Evolutionary conservation across 2,888 invertebrate species (phyloP).

Genomic region (Serrognathus titanus): DNA sequence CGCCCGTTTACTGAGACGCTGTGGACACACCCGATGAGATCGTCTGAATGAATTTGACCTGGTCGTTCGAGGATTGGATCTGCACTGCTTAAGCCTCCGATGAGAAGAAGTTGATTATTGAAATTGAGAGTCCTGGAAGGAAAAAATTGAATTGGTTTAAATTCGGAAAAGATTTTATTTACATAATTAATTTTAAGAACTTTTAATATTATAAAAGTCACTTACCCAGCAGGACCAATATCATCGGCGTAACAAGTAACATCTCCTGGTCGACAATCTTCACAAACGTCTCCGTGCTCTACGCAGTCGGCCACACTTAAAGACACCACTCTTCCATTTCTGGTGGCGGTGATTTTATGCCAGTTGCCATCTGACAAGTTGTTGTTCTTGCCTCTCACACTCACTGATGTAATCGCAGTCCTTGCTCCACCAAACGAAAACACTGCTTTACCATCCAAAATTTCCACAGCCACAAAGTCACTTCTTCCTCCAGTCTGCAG

Average conservation of each 20-base stretch:
- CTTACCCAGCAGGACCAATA: constrained; percentile 79
- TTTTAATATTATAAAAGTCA: constrained; percentile 23
- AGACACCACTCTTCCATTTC: constrained; percentile 85
- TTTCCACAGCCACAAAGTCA: constrained; percentile 89
- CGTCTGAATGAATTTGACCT: constrained; percentile 87
- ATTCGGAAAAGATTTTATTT: background rate
- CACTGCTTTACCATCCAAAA: constrained; percentile 76
- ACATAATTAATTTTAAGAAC: too few species aligned
- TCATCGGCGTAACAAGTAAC: constrained; percentile 62
- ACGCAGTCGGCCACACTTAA: constrained; percentile 76
- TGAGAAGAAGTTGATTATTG: constrained; percentile 79
- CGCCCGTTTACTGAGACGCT: constrained; percentile 87
- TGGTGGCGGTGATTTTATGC: constrained; percentile 88
- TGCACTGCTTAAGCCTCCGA: constrained; percentile 82
- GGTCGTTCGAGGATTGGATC: constrained; percentile 85
- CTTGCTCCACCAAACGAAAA: constrained; percentile 89
- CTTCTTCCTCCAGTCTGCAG: constrained; percentile 83
- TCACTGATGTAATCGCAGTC: constrained; percentile 80
- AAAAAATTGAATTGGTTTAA: constrained; percentile 13
- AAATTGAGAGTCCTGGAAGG: constrained; percentile 83
- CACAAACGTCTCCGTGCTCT: constrained; percentile 82
- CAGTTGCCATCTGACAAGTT: constrained; percentile 82
- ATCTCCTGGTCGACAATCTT: constrained; percentile 83
- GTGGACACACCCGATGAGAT: constrained; percentile 91
- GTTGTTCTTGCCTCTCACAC: constrained; percentile 61